These are phyloP conservation scores for Chauna torquata DNA, from an alignment of 2,113 vertebrate genomes.

Conservation along the genomic window DNA sequence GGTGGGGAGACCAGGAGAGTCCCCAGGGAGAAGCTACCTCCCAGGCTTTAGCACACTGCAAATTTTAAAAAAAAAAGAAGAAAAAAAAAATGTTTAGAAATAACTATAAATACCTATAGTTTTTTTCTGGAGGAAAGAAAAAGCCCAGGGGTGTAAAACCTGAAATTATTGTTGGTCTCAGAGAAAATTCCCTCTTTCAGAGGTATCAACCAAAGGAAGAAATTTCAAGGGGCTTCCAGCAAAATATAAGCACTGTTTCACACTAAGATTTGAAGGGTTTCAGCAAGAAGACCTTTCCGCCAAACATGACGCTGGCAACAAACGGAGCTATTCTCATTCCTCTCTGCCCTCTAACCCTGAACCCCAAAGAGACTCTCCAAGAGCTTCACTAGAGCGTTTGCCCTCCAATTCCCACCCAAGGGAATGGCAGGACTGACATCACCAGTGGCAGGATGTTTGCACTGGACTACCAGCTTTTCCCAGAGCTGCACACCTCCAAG, in stretches of 20 bases:
- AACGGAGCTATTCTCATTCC: background rate
- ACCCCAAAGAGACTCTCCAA: background rate
- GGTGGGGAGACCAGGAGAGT: background rate
- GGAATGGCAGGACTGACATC: accelerated
- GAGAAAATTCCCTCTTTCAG: background rate
- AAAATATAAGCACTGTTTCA: background rate
- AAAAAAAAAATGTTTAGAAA: background rate
- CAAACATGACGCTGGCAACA: background rate
- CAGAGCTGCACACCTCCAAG: background rate
- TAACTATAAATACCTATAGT: background rate
- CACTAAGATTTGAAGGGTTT: background rate
- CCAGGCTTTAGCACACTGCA: background rate
- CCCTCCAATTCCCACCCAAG: background rate
- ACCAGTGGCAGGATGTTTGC: background rate
- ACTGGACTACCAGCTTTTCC: background rate
- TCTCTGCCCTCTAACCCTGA: background rate
- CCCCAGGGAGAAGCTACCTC: background rate
- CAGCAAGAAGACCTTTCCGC: background rate
- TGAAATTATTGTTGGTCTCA: background rate
- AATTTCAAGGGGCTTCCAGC: no score
- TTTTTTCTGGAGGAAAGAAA: background rate
- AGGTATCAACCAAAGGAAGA: background rate
- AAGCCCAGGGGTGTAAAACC: no score
- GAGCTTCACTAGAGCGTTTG: background rate
- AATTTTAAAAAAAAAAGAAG: background rate